phyloP scores from a whole-genome alignment of 2,113 vertebrate genomes.

The Larimichthys crocea region DNA sequence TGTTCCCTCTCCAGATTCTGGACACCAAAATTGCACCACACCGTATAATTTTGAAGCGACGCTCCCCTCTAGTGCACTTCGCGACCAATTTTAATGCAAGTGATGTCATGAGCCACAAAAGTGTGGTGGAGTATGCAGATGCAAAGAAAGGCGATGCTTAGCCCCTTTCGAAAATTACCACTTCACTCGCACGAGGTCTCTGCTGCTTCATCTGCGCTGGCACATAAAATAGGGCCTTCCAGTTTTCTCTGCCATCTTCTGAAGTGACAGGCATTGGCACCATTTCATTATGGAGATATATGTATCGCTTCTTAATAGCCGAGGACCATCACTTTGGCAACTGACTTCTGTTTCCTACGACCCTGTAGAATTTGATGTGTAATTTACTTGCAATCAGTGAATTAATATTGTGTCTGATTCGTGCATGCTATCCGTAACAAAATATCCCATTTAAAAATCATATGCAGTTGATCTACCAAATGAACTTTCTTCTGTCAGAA shows the following conservation, averaged over 20 bases:
- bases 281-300: slow-evolving; percentile 29
- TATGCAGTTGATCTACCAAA: background rate
- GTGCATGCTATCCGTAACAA: background rate
- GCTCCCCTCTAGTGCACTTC: slow-evolving; percentile 24
- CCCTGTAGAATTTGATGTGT: slow-evolving; percentile 26
- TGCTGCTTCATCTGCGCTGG: background rate
- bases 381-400: slow-evolving; percentile 22
- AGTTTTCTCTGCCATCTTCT: slow-evolving; percentile 1
- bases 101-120: slow-evolving; percentile 10
- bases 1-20: slow-evolving; percentile 27
- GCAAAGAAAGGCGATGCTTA: slow-evolving; percentile 5
- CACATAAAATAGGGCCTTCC: slow-evolving; percentile 10
- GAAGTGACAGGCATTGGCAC: slow-evolving; percentile 41
- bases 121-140: background rate
- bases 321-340: slow-evolving; percentile 33
- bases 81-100: slow-evolving; percentile 21
- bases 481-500: background rate
- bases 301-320: slow-evolving; percentile 46
- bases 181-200: background rate
- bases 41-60: slow-evolving; percentile 40
- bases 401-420: slow-evolving; percentile 27
- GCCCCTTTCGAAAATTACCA: slow-evolving; percentile 5
- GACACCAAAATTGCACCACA: slow-evolving; percentile 33
- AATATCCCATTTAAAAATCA: slow-evolving; percentile 6
- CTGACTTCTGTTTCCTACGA: slow-evolving; percentile 6